phyloP scores from a whole-genome alignment of 2,797 vertebrate genomes.

The Peromyscus eremicus region DNA sequence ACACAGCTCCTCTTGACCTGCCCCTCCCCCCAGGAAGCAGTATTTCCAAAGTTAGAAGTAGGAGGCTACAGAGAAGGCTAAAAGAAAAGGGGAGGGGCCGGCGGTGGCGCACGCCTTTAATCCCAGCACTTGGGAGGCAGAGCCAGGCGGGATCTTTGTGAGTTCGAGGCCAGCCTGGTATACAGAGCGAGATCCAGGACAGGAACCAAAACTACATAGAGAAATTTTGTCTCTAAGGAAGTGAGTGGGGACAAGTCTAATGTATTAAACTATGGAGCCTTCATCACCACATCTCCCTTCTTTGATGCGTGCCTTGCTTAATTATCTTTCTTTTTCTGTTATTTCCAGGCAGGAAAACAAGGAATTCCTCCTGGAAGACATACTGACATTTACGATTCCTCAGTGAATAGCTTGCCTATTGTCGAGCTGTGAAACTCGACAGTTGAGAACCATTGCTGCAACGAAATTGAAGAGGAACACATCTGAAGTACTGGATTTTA shows the following conservation, averaged over 20 bases:
- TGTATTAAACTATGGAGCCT: neutral
- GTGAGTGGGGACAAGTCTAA: neutral
- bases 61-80: neutral
- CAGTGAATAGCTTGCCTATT: neutral
- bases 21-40: neutral
- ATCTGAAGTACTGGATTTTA: neutral
- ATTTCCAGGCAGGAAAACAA: neutral
- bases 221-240: too few relatives aligned
- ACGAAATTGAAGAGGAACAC: neutral
- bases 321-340: neutral
- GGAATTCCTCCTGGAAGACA: neutral
- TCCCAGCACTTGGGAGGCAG: too few relatives aligned
- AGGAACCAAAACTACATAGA: too few relatives aligned
- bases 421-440: neutral
- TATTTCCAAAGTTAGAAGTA: neutral
- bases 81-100: neutral
- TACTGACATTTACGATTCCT: neutral
- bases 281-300: neutral
- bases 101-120: too few relatives aligned
- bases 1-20: accelerated
- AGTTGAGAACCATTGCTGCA: neutral
- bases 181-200: too few relatives aligned
- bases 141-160: too few relatives aligned
- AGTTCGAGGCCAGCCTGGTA: too few relatives aligned
- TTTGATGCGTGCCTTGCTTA: neutral